Evolutionary conservation across 1,140 invertebrate genomes (phyloP).

Genomic region (Drosophila kepulauana): DNA sequence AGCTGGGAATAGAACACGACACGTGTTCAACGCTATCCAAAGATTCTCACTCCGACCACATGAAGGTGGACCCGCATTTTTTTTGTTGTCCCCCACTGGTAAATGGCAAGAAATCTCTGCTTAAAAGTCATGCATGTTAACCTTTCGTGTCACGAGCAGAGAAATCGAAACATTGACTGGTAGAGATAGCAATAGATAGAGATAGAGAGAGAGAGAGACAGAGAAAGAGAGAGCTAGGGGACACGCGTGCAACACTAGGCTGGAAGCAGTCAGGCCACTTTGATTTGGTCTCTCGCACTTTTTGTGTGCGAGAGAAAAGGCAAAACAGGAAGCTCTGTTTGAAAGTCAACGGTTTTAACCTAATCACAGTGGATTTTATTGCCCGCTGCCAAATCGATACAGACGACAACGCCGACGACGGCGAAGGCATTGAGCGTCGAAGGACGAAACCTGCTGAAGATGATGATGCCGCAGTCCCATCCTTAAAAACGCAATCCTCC

Average conservation of each 20-base stretch:
- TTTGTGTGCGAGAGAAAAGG: slow-evolving; percentile 19
- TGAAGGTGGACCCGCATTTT: slow-evolving; percentile 8
- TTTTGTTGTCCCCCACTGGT: background rate
- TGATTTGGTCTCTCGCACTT: slow-evolving; percentile 34
- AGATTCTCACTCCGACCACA: background rate
- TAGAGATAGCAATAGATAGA: slow-evolving; percentile 1
- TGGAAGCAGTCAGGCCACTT: slow-evolving; percentile 13
- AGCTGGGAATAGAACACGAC: background rate
- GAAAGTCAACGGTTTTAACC: slow-evolving; percentile 83
- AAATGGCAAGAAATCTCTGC: slow-evolving; percentile 16
- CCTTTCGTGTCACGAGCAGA: slow-evolving; percentile 21
- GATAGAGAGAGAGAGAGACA: slow-evolving; percentile 10
- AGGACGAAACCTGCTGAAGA: slow-evolving; percentile 21
- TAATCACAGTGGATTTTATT: slow-evolving; percentile 82
- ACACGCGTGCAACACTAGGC: background rate
- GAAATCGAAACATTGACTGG: background rate
- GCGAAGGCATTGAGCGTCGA: background rate
- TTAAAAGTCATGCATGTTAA: slow-evolving; percentile 11
- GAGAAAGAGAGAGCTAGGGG: background rate
- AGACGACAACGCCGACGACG: slow-evolving; percentile 16
- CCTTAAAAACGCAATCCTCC: slow-evolving; percentile 5
- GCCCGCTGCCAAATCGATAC: slow-evolving; percentile 74
- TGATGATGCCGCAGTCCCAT: background rate
- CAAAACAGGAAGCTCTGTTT: slow-evolving; percentile 64
- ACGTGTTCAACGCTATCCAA: background rate